Evolutionary conservation across 2,113 vertebrate genomes (phyloP), one percentile per base, ranked within the genome.

Genomic region (Dipodomys ordii): DNA sequence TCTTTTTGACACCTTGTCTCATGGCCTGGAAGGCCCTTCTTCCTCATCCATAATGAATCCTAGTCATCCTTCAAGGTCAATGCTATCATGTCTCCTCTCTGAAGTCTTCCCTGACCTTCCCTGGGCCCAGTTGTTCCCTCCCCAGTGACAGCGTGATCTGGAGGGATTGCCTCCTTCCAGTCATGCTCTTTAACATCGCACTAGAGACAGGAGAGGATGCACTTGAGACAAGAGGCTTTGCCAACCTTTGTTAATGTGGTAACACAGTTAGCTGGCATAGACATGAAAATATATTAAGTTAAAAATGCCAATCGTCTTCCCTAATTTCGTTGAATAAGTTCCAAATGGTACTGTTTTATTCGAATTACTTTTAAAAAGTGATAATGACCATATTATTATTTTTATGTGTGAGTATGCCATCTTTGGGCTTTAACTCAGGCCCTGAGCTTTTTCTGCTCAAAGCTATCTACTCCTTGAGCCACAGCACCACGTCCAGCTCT

Each of bases 301-400:
- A 74, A 39, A 94, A 76, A 49, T 86, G n/a, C 68, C 49, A 86
- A 60, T 28, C 10, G 53, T 35, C n/a, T 89, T 82, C 18, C 11
- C 64, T 65, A 86, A 46, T 86, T 92, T 93, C 83, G 64, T 16
- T 86, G n/a, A 89, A 82, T 32, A 64, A 20, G 65, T 85, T 91
- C 39, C 44, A 81, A 81, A 39, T 20, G 10, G 2, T 19, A 85
- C 82, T 76, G 30, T 72, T 16, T 92, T 90, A 87, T 60, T 92
- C 2, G 86, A 23, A 46, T 28, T 15, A 49, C 44, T 57, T 87
- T 90, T 74, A 49, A 27, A 57, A 79, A 79, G 39, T 32, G 69
- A 81, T 30, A 76, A 81, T 79, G 22, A 30, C 9, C 27, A 46
- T 39, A 39, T 18, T 72, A 15, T 25, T 64, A 80, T 87, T 74